Conservation (phyloP, 2,888 invertebrate genomes). For the Meloe dianella region DNA sequence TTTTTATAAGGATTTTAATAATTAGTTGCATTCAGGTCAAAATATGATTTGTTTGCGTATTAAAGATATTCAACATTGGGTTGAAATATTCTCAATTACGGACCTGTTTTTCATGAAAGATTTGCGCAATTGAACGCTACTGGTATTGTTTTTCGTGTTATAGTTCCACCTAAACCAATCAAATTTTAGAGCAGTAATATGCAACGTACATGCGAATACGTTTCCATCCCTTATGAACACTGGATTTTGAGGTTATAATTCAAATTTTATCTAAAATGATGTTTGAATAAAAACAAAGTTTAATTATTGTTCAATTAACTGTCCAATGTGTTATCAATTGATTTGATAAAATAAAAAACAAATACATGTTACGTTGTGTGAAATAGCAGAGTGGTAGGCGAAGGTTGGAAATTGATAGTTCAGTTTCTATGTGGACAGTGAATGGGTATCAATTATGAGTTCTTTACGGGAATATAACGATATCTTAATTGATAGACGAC, state of each 20-base stretch:
- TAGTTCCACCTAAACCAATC: not conserved
- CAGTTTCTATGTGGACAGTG: not conserved
- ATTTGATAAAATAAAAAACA: not conserved
- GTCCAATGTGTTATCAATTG: not conserved
- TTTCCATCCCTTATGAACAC: not conserved
- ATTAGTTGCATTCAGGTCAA: too few species aligned
- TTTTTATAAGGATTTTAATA: not conserved
- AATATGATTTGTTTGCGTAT: too few species aligned
- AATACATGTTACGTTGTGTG: not conserved
- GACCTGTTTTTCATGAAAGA: not conserved
- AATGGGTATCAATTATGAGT: conserved; percentile 10
- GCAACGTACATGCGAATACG: not conserved
- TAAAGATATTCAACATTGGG: not conserved
- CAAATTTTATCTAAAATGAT: not conserved
- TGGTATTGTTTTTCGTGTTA: not conserved
- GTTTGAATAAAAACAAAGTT: not conserved
- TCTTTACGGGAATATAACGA: conserved; percentile 61
- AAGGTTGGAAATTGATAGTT: too few species aligned
- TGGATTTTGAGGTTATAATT: not conserved
- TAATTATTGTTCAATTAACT: not conserved
- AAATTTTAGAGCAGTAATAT: not conserved
- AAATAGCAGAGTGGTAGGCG: not conserved
- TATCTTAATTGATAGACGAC: conserved; percentile 66
- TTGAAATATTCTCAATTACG: not conserved
- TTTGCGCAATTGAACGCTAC: not conserved